Conservation (phyloP, 1,140 invertebrate genomes). For the Homalodisca vitripennis region DNA sequence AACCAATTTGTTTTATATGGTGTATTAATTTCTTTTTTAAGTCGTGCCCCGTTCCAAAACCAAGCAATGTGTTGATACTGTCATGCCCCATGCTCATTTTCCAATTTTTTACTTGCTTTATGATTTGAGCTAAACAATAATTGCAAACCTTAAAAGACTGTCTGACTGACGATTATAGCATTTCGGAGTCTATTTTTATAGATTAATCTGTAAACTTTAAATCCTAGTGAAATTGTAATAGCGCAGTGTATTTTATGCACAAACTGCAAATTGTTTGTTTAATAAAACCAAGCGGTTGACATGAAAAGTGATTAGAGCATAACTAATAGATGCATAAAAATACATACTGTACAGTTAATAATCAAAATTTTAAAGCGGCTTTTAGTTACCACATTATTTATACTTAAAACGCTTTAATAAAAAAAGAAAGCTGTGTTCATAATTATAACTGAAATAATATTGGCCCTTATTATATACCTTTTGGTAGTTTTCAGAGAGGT, state of each 20-base stretch:
- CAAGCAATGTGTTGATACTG: no score
- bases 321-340: no score
- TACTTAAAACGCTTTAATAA: neutral
- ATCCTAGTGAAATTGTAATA: neutral
- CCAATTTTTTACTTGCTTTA: no score
- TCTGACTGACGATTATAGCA: neutral
- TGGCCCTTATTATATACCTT: no score
- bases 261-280: no score
- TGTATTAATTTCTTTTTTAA: constrained; percentile 29
- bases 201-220: neutral
- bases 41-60: no score
- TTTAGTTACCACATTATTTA: constrained; percentile 2
- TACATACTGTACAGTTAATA: neutral
- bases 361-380: neutral
- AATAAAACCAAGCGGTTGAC: no score
- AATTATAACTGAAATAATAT: no score
- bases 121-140: no score
- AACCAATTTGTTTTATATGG: constrained; percentile 27
- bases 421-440: constrained; percentile 7
- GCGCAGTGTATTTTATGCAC: neutral
- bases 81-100: no score
- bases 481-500: no score
- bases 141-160: constrained; percentile 6
- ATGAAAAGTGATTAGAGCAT: no score
- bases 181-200: constrained; percentile 10